Base-by-base conservation (phyloP, 1,140 invertebrate genomes). In the Chironomus striatipennis region DNA sequence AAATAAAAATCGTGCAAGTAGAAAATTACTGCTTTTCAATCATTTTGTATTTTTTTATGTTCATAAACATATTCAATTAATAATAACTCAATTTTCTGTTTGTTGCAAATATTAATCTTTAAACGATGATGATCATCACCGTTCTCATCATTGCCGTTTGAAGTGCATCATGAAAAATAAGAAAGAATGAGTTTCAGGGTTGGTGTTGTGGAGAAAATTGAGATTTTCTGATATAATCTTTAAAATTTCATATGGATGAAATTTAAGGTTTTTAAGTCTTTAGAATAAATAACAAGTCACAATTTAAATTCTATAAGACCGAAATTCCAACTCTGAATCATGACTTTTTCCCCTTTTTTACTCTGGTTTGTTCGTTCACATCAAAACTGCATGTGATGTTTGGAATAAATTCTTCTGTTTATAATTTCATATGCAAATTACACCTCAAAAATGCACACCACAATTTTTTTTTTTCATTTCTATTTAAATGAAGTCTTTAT, bases 381-480 rank as follows among this genome's bases (percentile, higher is more conserved):
- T 57, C 12, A 57, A n/a, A 34, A n/a, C 5, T 57, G 12, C 47
- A 57, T 57, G 47, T 57, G 47, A n/a, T 57, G 47, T 57, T 12
- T 34, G 24, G 24, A 34, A 34, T 34, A 5, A 34, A 34, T 34
- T 12, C 43, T 47, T 9, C 47, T 57, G 47, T 57, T 57, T 57
- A 57, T 57, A 57, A 57, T 57, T 57, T 57, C 12, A 57, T 57
- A 57, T 57, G 47, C 47, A 57, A 57, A 57, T 57, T 57, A 57
- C 47, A 57, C 47, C 47, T n/a, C 47, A 57, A 57, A 57, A 57
- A 57, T 57, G 47, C 47, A 57, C 12, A 12, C 24, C 24, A 34
- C 24, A 2, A 1, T 34, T 34, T 34, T 34, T 34, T 34, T 1
- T 34, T 34, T 34, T 34, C 24, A 34, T 34, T 34, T 34, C 24